phyloP scores from a whole-genome alignment of 2,888 invertebrate genomes.

The Himalopsyche anomala region DNA sequence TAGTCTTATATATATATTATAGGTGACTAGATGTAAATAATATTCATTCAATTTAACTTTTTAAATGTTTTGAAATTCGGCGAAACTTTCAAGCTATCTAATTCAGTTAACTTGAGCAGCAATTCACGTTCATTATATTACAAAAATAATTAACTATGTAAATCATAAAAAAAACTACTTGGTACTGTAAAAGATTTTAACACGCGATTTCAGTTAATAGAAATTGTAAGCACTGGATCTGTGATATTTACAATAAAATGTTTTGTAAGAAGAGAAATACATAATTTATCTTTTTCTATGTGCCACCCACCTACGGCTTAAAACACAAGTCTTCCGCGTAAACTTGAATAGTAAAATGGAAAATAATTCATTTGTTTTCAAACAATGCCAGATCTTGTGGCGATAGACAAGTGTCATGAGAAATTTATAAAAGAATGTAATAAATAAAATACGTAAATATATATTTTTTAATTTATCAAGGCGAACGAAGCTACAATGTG shows the following conservation, averaged over 20 bases:
- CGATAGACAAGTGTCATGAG: constrained; percentile 16
- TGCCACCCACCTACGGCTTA: not conserved
- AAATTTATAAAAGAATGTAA: constrained; percentile 1
- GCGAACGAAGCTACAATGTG: not conserved
- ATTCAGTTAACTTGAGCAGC: no score
- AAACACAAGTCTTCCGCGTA: constrained; percentile 16
- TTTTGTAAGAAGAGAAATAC: not conserved
- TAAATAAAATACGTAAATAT: constrained; percentile 12
- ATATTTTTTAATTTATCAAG: not conserved
- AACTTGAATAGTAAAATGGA: constrained; percentile 19
- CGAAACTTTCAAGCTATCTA: no score
- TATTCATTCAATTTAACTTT: no score
- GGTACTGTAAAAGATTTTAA: not conserved
- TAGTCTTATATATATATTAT: no score
- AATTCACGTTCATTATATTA: no score
- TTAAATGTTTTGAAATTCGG: no score
- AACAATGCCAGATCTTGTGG: constrained; percentile 1
- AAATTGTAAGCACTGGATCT: not conserved
- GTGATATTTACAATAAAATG: not conserved
- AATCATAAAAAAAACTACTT: no score
- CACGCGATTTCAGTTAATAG: not conserved
- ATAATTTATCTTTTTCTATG: not conserved
- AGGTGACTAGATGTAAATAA: no score
- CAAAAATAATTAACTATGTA: no score
- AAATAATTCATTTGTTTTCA: constrained; percentile 14